Evolutionary conservation across 2,888 invertebrate genomes (phyloP).

Genomic region (Eurytoma californica): DNA sequence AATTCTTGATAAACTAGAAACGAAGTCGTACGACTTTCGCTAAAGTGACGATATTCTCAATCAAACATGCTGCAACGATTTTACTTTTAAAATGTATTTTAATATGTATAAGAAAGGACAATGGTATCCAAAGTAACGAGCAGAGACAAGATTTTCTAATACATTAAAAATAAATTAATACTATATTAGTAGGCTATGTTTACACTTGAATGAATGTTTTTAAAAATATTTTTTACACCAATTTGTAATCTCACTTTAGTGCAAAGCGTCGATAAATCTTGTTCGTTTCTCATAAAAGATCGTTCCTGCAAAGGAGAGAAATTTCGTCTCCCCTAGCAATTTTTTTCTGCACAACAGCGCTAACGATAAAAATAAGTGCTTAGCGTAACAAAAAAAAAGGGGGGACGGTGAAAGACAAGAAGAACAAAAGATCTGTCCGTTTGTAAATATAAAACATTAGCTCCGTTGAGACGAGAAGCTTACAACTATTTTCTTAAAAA

Average conservation of each 20-base stretch:
- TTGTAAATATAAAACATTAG: conserved; percentile 40
- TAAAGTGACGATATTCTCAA: no score
- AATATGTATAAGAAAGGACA: no score
- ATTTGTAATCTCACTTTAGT: conserved; percentile 12
- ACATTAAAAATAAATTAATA: background rate
- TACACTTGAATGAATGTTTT: background rate
- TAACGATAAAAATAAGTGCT: conserved; percentile 30
- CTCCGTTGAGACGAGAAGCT: conserved; percentile 19
- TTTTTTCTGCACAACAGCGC: conserved; percentile 25
- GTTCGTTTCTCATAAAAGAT: background rate
- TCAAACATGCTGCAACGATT: no score
- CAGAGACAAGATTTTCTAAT: no score
- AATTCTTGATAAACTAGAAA: no score
- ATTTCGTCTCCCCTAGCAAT: conserved; percentile 1
- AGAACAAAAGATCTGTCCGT: conserved; percentile 14
- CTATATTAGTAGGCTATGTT: no score
- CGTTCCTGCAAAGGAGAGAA: background rate
- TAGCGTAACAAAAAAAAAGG: conserved; percentile 16
- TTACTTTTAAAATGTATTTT: no score
- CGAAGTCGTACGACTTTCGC: no score
- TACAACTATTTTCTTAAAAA: conserved; percentile 52
- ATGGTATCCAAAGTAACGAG: no score
- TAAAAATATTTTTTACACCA: background rate
- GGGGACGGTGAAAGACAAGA: background rate
- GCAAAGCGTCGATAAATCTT: background rate